Conservation (phyloP, 2,888 invertebrate genomes). For the Iphiclides podalirius region DNA sequence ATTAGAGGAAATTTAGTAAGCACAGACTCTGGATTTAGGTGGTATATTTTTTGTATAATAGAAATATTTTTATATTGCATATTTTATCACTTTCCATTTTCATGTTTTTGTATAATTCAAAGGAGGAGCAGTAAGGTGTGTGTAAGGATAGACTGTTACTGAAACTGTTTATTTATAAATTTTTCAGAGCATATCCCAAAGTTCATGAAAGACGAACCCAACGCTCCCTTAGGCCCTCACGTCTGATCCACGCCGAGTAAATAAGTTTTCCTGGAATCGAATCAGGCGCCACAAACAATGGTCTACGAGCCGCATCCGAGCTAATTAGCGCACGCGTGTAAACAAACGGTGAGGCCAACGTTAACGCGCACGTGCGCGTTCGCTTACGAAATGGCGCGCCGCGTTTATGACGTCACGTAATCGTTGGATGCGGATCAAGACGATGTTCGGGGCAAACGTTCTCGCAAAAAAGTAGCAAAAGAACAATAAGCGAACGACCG, state of each 20-base stretch:
- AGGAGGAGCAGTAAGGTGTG: too few relatives aligned
- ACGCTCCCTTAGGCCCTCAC: background rate
- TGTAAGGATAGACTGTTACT: too few relatives aligned
- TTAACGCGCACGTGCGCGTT: constrained; percentile 30
- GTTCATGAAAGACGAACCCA: background rate
- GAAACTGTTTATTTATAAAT: too few relatives aligned
- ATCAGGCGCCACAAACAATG: constrained; percentile 4
- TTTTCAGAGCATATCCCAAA: too few relatives aligned
- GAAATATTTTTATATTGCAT: too few relatives aligned
- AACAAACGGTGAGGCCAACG: constrained; percentile 24
- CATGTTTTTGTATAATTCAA: too few relatives aligned
- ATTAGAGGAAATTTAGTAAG: too few relatives aligned
- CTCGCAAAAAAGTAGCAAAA: background rate
- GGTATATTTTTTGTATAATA: too few relatives aligned
- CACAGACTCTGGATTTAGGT: too few relatives aligned
- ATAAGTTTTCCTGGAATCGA: background rate
- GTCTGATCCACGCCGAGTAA: background rate
- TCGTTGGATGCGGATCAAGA: constrained; percentile 13
- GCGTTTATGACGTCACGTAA: constrained; percentile 19
- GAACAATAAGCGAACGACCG: background rate
- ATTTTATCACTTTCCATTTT: too few relatives aligned
- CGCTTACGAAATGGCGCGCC: constrained; percentile 21
- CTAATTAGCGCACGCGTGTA: constrained; percentile 14
- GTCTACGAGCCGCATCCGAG: background rate
- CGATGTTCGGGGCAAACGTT: background rate